Conservation (phyloP, 2,113 vertebrate species). For the Rattus rattus region DNA sequence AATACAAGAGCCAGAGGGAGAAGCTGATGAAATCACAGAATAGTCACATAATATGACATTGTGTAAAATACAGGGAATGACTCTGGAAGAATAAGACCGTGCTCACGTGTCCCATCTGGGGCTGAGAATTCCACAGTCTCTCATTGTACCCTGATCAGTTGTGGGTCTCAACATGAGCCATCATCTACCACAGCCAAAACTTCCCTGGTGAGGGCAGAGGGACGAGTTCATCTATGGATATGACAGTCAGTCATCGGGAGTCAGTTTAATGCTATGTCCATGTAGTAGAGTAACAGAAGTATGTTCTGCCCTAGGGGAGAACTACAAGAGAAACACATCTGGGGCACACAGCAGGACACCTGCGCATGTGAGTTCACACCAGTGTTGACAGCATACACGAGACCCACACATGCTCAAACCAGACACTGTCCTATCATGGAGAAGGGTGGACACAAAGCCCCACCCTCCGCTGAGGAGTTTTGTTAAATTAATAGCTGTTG, state of each 20-base stretch:
- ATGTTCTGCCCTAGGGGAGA: neutral
- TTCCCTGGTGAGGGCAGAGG: no score
- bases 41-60: neutral
- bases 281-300: neutral
- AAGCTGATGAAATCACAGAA: neutral
- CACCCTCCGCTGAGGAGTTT: neutral
- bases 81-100: neutral
- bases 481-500: neutral
- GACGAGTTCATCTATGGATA: neutral
- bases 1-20: neutral
- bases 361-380: neutral
- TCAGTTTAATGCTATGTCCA: neutral
- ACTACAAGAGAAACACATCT: neutral
- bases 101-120: neutral
- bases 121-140: neutral
- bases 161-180: no score
- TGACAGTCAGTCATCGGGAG: neutral
- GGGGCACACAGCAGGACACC: fast-evolving
- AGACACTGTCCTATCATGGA: no score
- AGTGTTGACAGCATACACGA: neutral
- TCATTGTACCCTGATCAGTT: neutral
- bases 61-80: neutral
- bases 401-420: neutral
- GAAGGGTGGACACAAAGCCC: no score
- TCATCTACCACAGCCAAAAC: neutral